These are phyloP conservation scores for Nasonia longicornis DNA, from an alignment of 1,140 invertebrate species.

Conservation along the genomic window DNA sequence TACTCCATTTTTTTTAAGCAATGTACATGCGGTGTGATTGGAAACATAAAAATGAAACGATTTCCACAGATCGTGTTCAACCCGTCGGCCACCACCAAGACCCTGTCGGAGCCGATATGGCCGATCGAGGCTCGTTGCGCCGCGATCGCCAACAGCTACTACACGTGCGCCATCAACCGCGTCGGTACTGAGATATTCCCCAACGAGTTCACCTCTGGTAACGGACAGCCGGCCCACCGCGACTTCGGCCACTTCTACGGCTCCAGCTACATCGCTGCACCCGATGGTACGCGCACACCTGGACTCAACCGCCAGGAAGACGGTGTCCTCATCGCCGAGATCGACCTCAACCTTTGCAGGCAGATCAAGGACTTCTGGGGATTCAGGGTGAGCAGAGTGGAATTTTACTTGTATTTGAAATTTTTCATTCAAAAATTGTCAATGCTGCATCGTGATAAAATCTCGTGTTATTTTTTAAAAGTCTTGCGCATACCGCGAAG, in stretches of 20 bases:
- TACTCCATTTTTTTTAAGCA: too few species aligned
- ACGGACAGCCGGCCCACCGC: conserved; percentile 90
- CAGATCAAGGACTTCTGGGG: conserved; percentile 97
- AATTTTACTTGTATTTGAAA: conserved; percentile 43
- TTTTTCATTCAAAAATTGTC: not conserved
- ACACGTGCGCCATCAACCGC: conserved; percentile 92
- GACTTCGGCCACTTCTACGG: conserved; percentile 97
- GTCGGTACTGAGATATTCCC: conserved; percentile 92
- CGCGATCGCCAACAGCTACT: conserved; percentile 94
- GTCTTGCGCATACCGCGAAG: too few species aligned
- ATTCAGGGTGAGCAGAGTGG: conserved; percentile 78
- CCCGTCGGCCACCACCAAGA: conserved; percentile 90
- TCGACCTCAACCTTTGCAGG: conserved; percentile 95
- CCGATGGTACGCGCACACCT: conserved; percentile 90
- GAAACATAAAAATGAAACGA: not conserved
- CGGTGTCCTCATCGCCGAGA: conserved; percentile 90
- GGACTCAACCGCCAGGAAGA: conserved; percentile 86
- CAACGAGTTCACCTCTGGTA: conserved; percentile 93
- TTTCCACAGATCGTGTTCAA: conserved; percentile 88
- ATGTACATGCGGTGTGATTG: not conserved
- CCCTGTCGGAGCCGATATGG: conserved; percentile 93
- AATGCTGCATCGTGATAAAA: too few species aligned
- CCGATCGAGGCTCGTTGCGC: conserved; percentile 94
- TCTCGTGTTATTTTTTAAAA: too few species aligned
- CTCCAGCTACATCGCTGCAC: conserved; percentile 92